phyloP scores from a whole-genome alignment of 2,797 vertebrate genomes.

The Lepus townsendii region DNA sequence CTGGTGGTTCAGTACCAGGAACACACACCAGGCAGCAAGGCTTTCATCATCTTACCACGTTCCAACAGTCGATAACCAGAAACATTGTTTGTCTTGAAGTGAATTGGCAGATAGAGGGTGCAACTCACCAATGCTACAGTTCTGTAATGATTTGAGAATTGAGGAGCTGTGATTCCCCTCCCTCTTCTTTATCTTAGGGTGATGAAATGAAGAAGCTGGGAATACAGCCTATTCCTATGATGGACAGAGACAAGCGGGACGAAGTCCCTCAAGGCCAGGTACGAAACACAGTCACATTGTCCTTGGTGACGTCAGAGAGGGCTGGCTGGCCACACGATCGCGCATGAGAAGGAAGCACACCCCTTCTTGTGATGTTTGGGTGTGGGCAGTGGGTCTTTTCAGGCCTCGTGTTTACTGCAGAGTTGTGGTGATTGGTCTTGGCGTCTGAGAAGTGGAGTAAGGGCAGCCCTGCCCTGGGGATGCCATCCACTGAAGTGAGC shows the following conservation, averaged over 20 bases:
- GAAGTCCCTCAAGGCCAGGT: constrained; percentile 99
- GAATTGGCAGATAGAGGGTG: background rate
- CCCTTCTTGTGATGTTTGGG: rapidly evolving
- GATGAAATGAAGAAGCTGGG: constrained; percentile 99
- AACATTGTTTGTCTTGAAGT: background rate
- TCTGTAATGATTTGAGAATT: rapidly evolving
- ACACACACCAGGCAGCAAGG: rapidly evolving
- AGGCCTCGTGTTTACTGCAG: background rate
- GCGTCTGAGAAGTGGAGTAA: background rate
- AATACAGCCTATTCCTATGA: constrained; percentile 98
- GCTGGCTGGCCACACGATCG: background rate
- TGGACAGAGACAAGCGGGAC: constrained; percentile 98
- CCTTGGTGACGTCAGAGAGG: background rate
- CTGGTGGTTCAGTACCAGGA: background rate
- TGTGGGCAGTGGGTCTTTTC: background rate
- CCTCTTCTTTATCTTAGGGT: constrained; percentile 89
- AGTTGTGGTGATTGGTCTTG: background rate
- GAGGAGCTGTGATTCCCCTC: background rate
- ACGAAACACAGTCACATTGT: background rate
- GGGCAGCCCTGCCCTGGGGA: background rate
- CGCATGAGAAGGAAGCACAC: rapidly evolving
- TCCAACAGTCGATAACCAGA: background rate
- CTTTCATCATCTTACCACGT: too few relatives aligned
- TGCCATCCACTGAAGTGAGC: background rate
- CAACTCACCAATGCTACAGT: rapidly evolving